Percentiles rank a stretch among this genome's conserved stretches.
These are phyloP conservation scores for Andricus curvator DNA, from an alignment of 2,888 invertebrate genomes.

Conservation along the genomic window DNA sequence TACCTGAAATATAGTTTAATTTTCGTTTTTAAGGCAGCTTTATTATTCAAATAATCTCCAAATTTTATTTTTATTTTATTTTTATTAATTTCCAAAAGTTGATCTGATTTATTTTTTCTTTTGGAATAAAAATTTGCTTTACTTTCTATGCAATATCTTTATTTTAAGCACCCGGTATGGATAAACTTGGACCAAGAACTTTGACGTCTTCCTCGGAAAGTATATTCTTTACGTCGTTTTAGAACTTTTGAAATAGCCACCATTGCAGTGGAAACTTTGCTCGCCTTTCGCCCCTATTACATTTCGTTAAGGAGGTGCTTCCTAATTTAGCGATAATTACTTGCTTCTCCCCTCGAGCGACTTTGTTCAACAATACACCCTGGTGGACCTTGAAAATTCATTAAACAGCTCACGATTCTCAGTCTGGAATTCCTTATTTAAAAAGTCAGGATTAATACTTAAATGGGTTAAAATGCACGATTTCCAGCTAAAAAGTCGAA, in stretches of 20 bases:
- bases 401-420: not conserved
- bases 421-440: not conserved
- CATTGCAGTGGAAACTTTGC: slow-evolving; percentile 49
- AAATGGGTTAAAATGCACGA: too few relatives aligned
- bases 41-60: too few relatives aligned
- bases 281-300: slow-evolving; percentile 48
- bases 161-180: not conserved
- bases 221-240: slow-evolving; percentile 53
- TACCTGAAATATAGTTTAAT: too few relatives aligned
- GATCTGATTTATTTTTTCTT: not conserved
- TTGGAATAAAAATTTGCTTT: not conserved
- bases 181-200: not conserved
- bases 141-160: slow-evolving; percentile 3
- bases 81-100: not conserved
- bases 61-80: too few relatives aligned
- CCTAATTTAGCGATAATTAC: slow-evolving; percentile 69
- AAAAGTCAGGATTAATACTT: not conserved
- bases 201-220: not conserved
- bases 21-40: too few relatives aligned
- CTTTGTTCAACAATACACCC: not conserved
- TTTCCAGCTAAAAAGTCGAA: too few relatives aligned
- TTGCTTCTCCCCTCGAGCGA: slow-evolving; percentile 52
- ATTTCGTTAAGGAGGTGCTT: slow-evolving; percentile 55
- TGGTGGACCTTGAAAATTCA: not conserved
- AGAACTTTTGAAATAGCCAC: slow-evolving; percentile 59